Evolutionary conservation across 2,797 vertebrate genomes (phyloP), one percentile per base, ranked within the genome.

Genomic region (Coccyzus lansbergi): DNA sequence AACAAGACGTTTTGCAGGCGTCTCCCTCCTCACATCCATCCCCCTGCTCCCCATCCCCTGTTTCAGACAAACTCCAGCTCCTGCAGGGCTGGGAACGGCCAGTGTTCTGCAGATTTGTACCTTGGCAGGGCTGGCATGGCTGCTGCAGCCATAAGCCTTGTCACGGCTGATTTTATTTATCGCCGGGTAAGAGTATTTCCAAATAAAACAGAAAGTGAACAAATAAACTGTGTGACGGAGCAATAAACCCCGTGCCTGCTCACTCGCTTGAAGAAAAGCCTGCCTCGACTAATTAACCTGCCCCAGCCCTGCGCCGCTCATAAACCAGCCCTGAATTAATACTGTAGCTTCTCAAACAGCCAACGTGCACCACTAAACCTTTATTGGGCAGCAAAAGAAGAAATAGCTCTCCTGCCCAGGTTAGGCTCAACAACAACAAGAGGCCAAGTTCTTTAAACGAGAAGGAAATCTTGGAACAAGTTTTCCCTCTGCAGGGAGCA

Each of bases 251-350:
- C 53, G 33, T 2, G 81, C 94, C 18, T 76, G 80, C 94, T 96
- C 38, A 7, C 92, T 98, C 94, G 86, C 94, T 93, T 91, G 95
- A 95, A 90, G 95, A 96, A 97, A 97, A 96, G 94, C 89, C 89
- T 95, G 87, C 69, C 83, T 69, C 93, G 83, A 79, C 94, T 97
- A 97, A 98, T 97, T 97, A 98, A 98, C 97, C 97, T 82, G 40
- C 53, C 93, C 91, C 84, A 95, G 93, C 80, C 94, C 95, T 34
- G 53, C 36, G 88, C 91, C 96, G 90, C 78, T 94, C 93, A 93
- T 91, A 96, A 97, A 97, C 94, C 96, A 97, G 87, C 78, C 94
- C 72, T 55, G 94, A 96, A 97, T 97, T 97, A 96, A 96, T 92
- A 94, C 46, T 59, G 58, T 34, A 51, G 77, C 92, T 67, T 86